Evolutionary conservation across 2,113 vertebrate species (phyloP).

Genomic region (Meleagris gallopavo): DNA sequence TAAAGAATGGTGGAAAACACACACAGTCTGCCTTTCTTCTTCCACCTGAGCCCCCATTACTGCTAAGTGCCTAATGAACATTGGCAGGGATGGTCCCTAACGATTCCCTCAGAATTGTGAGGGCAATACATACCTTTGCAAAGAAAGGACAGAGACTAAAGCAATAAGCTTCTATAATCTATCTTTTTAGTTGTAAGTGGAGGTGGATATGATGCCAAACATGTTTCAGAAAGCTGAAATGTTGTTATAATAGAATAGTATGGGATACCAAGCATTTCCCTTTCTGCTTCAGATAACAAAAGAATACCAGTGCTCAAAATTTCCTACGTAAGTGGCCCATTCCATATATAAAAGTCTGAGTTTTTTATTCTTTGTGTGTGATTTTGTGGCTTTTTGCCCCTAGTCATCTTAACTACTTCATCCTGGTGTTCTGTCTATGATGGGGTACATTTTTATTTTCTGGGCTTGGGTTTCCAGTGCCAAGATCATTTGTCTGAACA

Average conservation of each 20-base stretch:
- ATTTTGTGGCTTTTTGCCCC: background rate
- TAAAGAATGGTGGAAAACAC: background rate
- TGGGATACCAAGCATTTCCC: background rate
- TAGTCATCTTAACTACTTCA: background rate
- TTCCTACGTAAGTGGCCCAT: background rate
- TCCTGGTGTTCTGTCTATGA: background rate
- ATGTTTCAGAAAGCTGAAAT: background rate
- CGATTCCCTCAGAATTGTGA: background rate
- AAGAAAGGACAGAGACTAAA: background rate
- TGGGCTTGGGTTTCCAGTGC: background rate
- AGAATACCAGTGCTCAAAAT: background rate
- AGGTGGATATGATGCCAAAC: background rate
- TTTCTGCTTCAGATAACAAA: background rate
- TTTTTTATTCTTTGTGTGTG: background rate
- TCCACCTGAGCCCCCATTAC: background rate
- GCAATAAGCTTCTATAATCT: constrained; percentile 4
- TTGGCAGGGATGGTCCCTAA: background rate
- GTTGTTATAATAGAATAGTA: background rate
- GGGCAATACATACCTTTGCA: background rate
- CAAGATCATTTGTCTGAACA: background rate
- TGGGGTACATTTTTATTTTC: background rate
- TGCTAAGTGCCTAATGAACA: background rate
- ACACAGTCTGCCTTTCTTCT: background rate
- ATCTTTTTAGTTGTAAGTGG: constrained; percentile 5
- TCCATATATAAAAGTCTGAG: background rate